Conservation (phyloP, 2,888 invertebrate species). For the Lasioglossum villosulum region DNA sequence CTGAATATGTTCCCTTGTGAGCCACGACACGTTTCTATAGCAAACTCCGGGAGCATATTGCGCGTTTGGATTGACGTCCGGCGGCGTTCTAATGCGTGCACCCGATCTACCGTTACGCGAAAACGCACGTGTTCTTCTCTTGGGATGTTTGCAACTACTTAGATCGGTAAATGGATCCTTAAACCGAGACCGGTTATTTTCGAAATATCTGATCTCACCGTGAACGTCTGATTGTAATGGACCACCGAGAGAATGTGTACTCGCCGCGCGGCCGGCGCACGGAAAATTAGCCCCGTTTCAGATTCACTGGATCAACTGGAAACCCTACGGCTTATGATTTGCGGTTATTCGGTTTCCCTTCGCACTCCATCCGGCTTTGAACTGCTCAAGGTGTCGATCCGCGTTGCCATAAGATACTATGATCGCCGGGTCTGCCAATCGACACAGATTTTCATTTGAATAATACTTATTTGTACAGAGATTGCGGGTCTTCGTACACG, state of each 20-base stretch:
- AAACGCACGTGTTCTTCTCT: constrained; percentile 45
- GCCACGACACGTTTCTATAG: not conserved
- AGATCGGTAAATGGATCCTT: constrained; percentile 50
- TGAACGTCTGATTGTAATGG: constrained; percentile 16
- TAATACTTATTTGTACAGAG: not conserved
- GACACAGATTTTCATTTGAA: not conserved
- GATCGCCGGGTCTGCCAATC: not conserved
- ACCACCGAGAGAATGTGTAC: constrained; percentile 6
- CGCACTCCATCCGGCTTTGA: constrained; percentile 21
- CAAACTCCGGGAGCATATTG: not conserved
- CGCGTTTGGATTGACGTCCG: not conserved
- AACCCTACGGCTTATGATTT: constrained; percentile 20
- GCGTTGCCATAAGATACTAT: not conserved
- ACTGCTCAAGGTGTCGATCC: constrained; percentile 12
- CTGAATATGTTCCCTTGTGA: no score
- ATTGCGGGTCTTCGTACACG: not conserved
- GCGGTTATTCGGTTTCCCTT: constrained; percentile 16
- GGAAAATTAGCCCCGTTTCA: constrained; percentile 24
- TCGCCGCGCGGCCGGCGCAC: not conserved
- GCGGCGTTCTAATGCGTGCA: constrained; percentile 44
- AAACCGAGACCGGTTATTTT: constrained; percentile 45
- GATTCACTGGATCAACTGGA: constrained; percentile 13
- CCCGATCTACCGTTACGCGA: constrained; percentile 54
- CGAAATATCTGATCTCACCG: constrained; percentile 10
- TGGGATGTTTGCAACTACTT: constrained; percentile 48